Conservation (phyloP, 2,797 vertebrate species). For the Myripristis jacobus region DNA sequence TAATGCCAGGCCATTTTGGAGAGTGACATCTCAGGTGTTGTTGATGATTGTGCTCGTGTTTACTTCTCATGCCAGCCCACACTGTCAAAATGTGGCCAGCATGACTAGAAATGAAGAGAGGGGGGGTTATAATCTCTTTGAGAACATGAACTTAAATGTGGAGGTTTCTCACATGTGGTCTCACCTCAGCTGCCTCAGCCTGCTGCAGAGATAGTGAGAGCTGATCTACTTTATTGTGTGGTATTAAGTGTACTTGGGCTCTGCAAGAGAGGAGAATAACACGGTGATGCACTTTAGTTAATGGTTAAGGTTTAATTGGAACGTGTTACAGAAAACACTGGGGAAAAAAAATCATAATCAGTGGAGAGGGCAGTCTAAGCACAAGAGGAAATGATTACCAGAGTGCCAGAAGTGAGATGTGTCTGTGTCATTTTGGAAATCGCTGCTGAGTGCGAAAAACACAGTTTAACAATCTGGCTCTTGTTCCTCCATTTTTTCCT, state of each 20-base stretch:
- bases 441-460: slow-evolving; percentile 27
- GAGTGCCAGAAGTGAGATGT: slow-evolving; percentile 38
- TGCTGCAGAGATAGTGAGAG: slow-evolving; percentile 35
- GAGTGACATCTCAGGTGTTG: background rate
- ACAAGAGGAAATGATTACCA: slow-evolving; percentile 54
- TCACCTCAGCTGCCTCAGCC: slow-evolving; percentile 24
- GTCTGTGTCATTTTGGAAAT: slow-evolving; percentile 47
- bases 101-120: background rate
- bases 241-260: slow-evolving; percentile 38
- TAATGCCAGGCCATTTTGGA: background rate
- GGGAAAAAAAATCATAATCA: slow-evolving; percentile 10
- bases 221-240: slow-evolving; percentile 46
- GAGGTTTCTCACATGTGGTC: slow-evolving; percentile 17
- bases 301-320: slow-evolving; percentile 47
- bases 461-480: slow-evolving; percentile 21
- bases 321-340: slow-evolving; percentile 24
- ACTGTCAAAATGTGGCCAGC: background rate
- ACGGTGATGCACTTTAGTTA: slow-evolving; percentile 54
- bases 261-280: slow-evolving; percentile 40
- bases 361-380: slow-evolving; percentile 6
- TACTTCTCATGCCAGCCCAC: background rate
- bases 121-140: background rate
- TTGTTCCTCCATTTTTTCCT: slow-evolving; percentile 25
- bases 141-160: slow-evolving; percentile 29
- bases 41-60: background rate